Percentiles rank a stretch among this genome's conserved stretches.
Conservation (phyloP, 2,888 invertebrate species). For the Platerodrilus igneus region DNA sequence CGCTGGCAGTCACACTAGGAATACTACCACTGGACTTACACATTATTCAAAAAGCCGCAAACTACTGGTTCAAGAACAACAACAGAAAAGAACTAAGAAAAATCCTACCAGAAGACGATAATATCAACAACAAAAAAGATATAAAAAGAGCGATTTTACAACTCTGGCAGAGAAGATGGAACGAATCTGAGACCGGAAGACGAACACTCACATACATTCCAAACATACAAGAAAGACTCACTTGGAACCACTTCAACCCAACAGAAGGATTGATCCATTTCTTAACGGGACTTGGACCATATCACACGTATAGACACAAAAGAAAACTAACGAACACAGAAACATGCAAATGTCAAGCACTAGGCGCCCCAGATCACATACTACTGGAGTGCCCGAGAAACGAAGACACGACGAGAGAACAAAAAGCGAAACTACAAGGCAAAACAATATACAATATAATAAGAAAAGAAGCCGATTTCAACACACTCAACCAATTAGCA, state of each 20-base stretch:
- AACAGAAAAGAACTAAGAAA: neutral
- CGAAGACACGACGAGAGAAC: neutral
- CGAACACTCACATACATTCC: neutral
- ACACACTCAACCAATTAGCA: too few species aligned
- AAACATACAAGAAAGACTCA: neutral
- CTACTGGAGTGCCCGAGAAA: neutral
- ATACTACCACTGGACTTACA: slow-evolving; percentile 7
- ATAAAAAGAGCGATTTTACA: neutral
- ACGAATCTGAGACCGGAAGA: neutral
- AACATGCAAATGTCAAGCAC: neutral
- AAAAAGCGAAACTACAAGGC: neutral
- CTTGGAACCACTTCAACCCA: neutral
- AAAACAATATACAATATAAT: neutral
- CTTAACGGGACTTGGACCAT: slow-evolving; percentile 8
- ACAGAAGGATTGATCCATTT: slow-evolving; percentile 5
- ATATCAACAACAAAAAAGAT: too few species aligned
- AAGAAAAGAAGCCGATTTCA: too few species aligned
- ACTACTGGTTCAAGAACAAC: slow-evolving; percentile 1
- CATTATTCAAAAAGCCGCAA: neutral
- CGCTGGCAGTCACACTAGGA: slow-evolving; percentile 2
- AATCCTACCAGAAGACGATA: too few species aligned
- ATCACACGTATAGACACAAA: neutral
- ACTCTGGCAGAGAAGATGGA: slow-evolving; percentile 6
- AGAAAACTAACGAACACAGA: neutral
- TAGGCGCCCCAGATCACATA: slow-evolving; percentile 8